Evolutionary conservation across 2,888 invertebrate genomes (phyloP).

Genomic region (Tholera decimalis): DNA sequence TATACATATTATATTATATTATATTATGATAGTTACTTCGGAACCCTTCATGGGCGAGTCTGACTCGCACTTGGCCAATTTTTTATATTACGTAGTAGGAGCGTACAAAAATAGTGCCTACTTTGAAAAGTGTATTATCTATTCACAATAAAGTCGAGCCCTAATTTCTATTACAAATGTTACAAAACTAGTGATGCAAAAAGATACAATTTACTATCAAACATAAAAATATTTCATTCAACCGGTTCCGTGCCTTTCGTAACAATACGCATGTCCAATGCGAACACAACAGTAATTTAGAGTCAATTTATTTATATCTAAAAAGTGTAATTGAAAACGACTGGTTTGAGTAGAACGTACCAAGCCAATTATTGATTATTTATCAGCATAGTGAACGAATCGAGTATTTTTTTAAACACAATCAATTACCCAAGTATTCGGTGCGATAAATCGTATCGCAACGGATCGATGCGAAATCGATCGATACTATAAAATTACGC

Average conservation of each 20-base stretch:
- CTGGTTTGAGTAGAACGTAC: slow-evolving; percentile 60
- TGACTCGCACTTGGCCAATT: too few species aligned
- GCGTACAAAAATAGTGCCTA: too few species aligned
- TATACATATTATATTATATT: too few species aligned
- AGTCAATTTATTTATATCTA: slow-evolving; percentile 68
- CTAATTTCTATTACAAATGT: not conserved
- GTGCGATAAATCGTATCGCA: slow-evolving; percentile 74
- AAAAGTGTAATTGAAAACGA: slow-evolving; percentile 65
- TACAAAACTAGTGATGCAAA: slow-evolving; percentile 18
- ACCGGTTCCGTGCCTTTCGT: slow-evolving; percentile 26
- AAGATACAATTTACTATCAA: not conserved
- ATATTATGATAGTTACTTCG: too few species aligned
- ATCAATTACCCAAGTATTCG: slow-evolving; percentile 73
- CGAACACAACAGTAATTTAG: slow-evolving; percentile 66
- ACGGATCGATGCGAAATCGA: slow-evolving; percentile 67
- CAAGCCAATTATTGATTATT: slow-evolving; percentile 75
- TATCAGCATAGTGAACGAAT: slow-evolving; percentile 71
- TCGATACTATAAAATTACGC: slow-evolving; percentile 75
- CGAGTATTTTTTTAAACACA: slow-evolving; percentile 71
- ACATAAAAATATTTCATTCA: slow-evolving; percentile 28
- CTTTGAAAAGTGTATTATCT: too few species aligned
- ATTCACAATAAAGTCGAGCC: not conserved
- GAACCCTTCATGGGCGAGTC: too few species aligned
- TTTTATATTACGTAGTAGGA: too few species aligned
- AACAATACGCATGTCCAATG: slow-evolving; percentile 66